Evolutionary conservation across 2,797 vertebrate genomes (phyloP), one percentile per base, ranked within the genome.

Genomic region (Myripristis jacobus): DNA sequence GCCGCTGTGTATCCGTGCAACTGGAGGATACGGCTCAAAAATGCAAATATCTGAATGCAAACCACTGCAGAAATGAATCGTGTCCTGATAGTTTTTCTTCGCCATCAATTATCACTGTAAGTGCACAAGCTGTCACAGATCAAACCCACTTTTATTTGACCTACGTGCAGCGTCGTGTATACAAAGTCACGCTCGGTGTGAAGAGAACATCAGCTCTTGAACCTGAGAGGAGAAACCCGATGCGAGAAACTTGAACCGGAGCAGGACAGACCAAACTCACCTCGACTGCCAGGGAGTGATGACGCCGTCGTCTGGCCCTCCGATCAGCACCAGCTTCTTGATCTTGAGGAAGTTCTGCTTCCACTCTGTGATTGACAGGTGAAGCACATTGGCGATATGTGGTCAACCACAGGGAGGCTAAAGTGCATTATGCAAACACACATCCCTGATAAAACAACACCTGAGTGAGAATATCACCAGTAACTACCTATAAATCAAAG

Each of bases 221-320:
- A n/a, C n/a, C n/a, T n/a, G n/a, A n/a, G n/a, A n/a, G n/a, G n/a
- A n/a, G 29, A 3, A 4, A 50, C 24, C 11, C 10, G 27, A 3
- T n/a, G 36, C 16, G 13, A 29, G 27, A 55, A 44, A 5, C 25
- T 4, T 50, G 16, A 6, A n/a, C 47, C 3, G 7, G 15, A 3
- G 7, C 25, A 18, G 51, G 1, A 7, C 2, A 15, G 24, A 53
- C 27, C 6, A 2, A 51, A 43, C 70, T 87, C 87, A 96, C 96
- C 96, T 98, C 12, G 96, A 98, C 87, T 98, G 94, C 96, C 96
- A 97, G 2, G 96, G 96, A 2, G 93, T 97, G 83, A 98, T 96
- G 58, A 97, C 96, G 0, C 96, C 96, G 19, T 97, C 96, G 9
- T 96, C 95, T 0, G 96, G 95, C 21, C 96, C 96, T 12, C 96